Base-by-base conservation (phyloP, 2,797 vertebrate species). In the Limosa lapponica region DNA sequence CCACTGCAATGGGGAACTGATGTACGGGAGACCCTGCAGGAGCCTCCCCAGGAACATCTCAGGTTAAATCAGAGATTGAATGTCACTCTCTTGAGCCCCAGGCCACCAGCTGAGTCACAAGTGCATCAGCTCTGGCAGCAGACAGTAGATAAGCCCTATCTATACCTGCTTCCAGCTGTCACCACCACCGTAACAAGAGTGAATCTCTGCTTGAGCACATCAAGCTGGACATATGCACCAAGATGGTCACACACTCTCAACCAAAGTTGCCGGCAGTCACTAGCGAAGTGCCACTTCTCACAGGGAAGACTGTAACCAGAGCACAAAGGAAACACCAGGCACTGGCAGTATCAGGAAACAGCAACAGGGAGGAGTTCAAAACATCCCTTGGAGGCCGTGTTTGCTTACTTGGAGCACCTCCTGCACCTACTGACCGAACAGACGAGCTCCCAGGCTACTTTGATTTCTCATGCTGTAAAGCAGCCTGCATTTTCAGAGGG, bases 141-240 rank as follows among this genome's bases (percentile, higher is more conserved):
- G 19, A 37, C 24, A 46, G 48, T 18, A 65, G 41, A 25, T 39
- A 32, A 1, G 1, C 9, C 81, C 58, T 43, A 23, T 10, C 81
- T 43, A 17, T 16, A 52, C 16, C 46, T 23, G 19, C 34, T 61
- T 72, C 52, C 64, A 59, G 30, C 70, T 30, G 11, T 62, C 80
- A 72, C 54, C 49, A 46, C 2, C 3, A 64, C 19, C 3, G 0
- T 17, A 30, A 58, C 19, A 70, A 59, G 10, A 15, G 36, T 10
- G 25, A 37, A 44, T 15, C 57, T 87, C 36, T 49, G 22, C 18
- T 25, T 28, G 16, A 57, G 78, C 1, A 1, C 41, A 71, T 66
- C 36, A 14, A 16, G 30, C 36, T 6, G 37, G 54, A 36, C 27
- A 6, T 4, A 51, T 0, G 12, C 24, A 66, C 18, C 1, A 2